Evolutionary conservation across 2,113 vertebrate species (phyloP).

Genomic region (Ictalurus punctatus): DNA sequence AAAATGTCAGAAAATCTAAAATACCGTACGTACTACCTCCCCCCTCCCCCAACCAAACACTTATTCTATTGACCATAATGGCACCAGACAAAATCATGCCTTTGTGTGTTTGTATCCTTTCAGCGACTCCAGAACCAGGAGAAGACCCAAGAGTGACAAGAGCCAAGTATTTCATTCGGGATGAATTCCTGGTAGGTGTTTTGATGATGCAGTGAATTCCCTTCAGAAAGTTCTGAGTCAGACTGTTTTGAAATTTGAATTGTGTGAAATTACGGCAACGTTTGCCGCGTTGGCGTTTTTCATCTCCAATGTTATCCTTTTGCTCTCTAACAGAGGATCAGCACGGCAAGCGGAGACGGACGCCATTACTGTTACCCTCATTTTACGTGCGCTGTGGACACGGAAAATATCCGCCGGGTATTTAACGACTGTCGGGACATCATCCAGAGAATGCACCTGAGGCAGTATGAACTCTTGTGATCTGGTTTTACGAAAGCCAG

Average conservation of each 20-base stretch:
- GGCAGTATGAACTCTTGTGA: conserved; percentile 99
- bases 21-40: too few relatives aligned
- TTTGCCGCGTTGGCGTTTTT: background rate
- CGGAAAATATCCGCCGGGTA: conserved; percentile 77
- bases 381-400: conserved; percentile 98
- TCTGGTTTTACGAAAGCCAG: conserved; percentile 63
- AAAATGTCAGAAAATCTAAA: background rate
- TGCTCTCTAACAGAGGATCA: conserved; percentile 84
- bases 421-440: conserved; percentile 55
- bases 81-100: background rate
- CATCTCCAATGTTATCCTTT: background rate
- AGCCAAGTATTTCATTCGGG: conserved; percentile 98
- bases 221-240: background rate
- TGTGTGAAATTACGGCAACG: background rate
- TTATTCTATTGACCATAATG: too few relatives aligned
- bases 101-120: conserved; percentile 31
- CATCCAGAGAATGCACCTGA: conserved; percentile 98
- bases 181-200: conserved; percentile 92
- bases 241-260: background rate
- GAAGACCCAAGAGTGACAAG: conserved; percentile 97
- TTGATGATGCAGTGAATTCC: background rate
- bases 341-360: conserved; percentile 91
- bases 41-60: background rate
- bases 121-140: conserved; percentile 92
- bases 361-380: conserved; percentile 98